Percentiles rank a stretch among this genome's conserved stretches.
Evolutionary conservation across 2,797 vertebrate genomes (phyloP).

Genomic region (Periparus ater): DNA sequence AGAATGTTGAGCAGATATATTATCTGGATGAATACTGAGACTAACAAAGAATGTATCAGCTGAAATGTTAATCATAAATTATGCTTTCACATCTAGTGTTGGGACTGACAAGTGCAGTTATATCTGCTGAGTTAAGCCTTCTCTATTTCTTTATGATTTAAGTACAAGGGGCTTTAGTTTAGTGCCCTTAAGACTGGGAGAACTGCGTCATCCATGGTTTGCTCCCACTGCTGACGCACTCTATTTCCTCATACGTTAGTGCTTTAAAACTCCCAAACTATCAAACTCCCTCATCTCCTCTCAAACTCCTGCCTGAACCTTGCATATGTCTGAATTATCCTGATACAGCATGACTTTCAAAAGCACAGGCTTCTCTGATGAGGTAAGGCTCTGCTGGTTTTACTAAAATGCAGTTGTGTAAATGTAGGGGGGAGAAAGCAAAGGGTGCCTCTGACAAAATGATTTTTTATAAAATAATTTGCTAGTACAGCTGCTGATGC

Average conservation of each 20-base stretch:
- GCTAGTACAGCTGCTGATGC: background rate
- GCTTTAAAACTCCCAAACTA: background rate
- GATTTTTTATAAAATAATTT: background rate
- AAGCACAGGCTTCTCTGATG: background rate
- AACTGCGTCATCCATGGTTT: background rate
- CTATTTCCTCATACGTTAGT: background rate
- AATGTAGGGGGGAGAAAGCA: background rate
- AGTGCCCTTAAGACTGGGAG: background rate
- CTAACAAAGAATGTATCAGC: background rate
- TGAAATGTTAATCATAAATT: slow-evolving; percentile 15
- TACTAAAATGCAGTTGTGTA: background rate
- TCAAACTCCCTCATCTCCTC: background rate
- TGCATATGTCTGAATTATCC: background rate
- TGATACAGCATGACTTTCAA: background rate
- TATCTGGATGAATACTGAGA: background rate
- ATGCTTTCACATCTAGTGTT: background rate
- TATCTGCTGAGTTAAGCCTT: background rate
- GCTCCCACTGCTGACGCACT: background rate
- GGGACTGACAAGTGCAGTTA: background rate
- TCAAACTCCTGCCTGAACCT: background rate
- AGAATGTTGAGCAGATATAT: background rate
- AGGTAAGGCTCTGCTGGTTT: background rate
- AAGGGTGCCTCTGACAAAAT: background rate
- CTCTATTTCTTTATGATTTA: background rate
- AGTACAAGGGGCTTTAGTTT: background rate